Evolutionary conservation across 1,140 invertebrate species (phyloP), one percentile per base, ranked within the genome.

Genomic region (Mylabris phalerata): DNA sequence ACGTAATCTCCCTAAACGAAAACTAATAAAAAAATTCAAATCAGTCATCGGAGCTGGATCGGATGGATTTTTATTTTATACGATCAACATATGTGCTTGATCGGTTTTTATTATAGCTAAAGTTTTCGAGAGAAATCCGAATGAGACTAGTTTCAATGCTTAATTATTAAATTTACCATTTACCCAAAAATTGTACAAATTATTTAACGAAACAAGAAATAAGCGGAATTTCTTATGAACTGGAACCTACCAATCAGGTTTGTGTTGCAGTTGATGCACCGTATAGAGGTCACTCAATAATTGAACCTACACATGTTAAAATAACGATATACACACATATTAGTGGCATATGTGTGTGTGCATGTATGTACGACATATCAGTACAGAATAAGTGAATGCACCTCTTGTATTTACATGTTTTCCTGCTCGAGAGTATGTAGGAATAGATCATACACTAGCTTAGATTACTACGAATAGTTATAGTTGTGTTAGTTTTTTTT

Each of bases 381-480:
- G 55, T 48, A 57, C 46, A 57, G 47, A 46, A 54, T 52, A 48
- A 48, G 39, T 26, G 38, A 32, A 49, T 39, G n/a, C 27, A 65
- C 60, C 62, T 52, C 48, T 40, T 57, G 10, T 6, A 5, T 6
- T n/a, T 10, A 55, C 45, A 57, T 72, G 67, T 9, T 50, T n/a
- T 57, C 70, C 69, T 72, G 67, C 24, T 68, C 61, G 38, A n/a
- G 62, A 55, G 70, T 72, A 72, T 66, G 70, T 71, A 72, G 61
- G 60, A 63, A 67, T 65, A 69, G 69, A 70, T 70, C 70, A 71
- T 67, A 69, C 65, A 43, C 45, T 45, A 61, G 26, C 39, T 43
- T 27, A 41, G 4, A 7, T 32, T 32, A 5, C 32, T 7, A 32
- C 7, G 48, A 55, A 48, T 54, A 11, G 55, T 19, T 38, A 45